Evolutionary conservation across 2,113 vertebrate species (phyloP), one percentile per base, ranked within the genome.

Genomic region (Nycticorax nycticorax): DNA sequence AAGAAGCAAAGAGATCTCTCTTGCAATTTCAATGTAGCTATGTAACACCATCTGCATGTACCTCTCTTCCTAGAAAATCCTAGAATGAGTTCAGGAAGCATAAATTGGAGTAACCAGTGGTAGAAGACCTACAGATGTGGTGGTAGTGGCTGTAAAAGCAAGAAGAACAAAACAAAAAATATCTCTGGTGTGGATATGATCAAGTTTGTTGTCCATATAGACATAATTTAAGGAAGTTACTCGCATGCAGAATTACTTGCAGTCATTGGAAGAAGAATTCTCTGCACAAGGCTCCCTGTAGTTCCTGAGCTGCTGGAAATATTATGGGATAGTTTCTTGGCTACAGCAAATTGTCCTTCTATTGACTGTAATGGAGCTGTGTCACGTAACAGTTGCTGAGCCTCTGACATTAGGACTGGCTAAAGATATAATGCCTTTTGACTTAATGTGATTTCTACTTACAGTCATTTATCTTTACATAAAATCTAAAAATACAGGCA

Each of bases 341-440:
- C 28, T 50, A 8, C 27, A 50, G 37, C 20, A 80, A 77, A 86
- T 69, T 83, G 55, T 68, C n/a, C 56, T 89, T 92, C 39, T 83
- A 10, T 41, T 69, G 59, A 53, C 15, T 84, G 76, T 30, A 86
- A 78, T 50, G 72, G 72, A 77, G 47, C 55, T 84, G 27, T 79
- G 73, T 85, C 93, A 86, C 1, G 1, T 93, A 88, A 41, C 41
- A 55, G 48, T 83, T 66, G 32, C 63, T 73, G 68, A 73, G 71
- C 85, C 6, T 3, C 45, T 79, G 86, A 37, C 59, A 76, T 86
- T 80, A 81, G 52, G 43, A 26, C 45, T 88, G 56, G 1, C 56
- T 93, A 88, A 90, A 91, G 64, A 80, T 77, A 81, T 71, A 92
- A 84, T 77, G 45, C 21, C 43, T 87, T 96, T 75, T 84, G 86